phyloP scores from a whole-genome alignment of 2,797 vertebrate species.

The Calcarius lapponicus region DNA sequence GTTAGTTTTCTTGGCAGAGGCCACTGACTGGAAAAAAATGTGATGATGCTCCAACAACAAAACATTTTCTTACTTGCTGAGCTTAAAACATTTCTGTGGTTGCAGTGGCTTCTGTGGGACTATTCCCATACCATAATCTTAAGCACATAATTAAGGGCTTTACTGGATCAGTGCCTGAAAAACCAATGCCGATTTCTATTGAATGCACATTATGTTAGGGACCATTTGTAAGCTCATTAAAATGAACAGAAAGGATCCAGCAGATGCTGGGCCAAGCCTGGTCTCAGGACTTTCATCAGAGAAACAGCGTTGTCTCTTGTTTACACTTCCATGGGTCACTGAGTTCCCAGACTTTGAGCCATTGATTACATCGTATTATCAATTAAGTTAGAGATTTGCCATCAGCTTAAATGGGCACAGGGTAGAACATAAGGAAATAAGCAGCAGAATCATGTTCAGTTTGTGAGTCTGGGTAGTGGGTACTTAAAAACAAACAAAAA shows the following conservation, averaged over 20 bases:
- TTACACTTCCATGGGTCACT: constrained; percentile 12
- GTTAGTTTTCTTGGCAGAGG: not conserved
- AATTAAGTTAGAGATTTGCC: constrained; percentile 17
- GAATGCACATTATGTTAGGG: constrained; percentile 31
- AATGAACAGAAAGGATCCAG: constrained; percentile 45
- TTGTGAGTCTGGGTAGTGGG: not conserved
- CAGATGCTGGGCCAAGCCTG: not conserved
- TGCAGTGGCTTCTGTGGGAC: constrained; percentile 4
- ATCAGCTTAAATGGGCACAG: not conserved
- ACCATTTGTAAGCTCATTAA: constrained; percentile 57
- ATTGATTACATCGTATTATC: constrained; percentile 10
- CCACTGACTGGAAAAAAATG: not conserved
- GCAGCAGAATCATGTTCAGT: not conserved
- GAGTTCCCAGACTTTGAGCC: constrained; percentile 23
- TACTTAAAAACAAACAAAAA: not conserved
- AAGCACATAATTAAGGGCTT: constrained; percentile 52
- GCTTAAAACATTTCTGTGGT: constrained; percentile 15
- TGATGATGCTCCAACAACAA: not conserved
- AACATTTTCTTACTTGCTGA: constrained; percentile 1
- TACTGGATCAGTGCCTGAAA: constrained; percentile 45
- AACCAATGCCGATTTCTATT: constrained; percentile 36
- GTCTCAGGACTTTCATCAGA: not conserved
- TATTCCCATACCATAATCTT: constrained; percentile 43
- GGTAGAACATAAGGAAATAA: not conserved
- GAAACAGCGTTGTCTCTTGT: constrained; percentile 16